Percentiles rank a stretch among this genome's conserved stretches.
phyloP scores from a whole-genome alignment of 1,140 invertebrate species.

The Formica selysi region DNA sequence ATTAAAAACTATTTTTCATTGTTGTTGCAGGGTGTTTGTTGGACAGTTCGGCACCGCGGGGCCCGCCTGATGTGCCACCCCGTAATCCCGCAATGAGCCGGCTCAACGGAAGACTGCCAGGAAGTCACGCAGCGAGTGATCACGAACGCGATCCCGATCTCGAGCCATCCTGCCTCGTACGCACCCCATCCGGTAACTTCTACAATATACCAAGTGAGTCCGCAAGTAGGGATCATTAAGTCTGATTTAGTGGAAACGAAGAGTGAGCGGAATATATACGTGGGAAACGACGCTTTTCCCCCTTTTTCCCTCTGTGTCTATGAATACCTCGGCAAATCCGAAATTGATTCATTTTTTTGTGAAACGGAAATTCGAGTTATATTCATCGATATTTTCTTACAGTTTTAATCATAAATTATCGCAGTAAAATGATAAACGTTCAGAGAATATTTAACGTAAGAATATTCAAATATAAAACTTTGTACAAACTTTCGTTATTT shows the following conservation, averaged over 20 bases:
- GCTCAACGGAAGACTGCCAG: slow-evolving; percentile 93
- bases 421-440: background rate
- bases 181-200: slow-evolving; percentile 96
- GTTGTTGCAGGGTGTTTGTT: slow-evolving; percentile 93
- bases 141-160: slow-evolving; percentile 93
- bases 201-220: slow-evolving; percentile 93
- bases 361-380: background rate
- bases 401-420: background rate
- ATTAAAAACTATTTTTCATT: slow-evolving; percentile 63
- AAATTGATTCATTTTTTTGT: background rate
- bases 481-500: background rate
- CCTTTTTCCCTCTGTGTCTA: background rate
- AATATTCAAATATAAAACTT: background rate
- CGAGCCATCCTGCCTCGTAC: slow-evolving; percentile 96
- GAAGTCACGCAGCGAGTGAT: slow-evolving; percentile 88
- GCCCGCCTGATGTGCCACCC: slow-evolving; percentile 95
- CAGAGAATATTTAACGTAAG: background rate
- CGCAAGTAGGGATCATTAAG: slow-evolving; percentile 39
- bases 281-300: slow-evolving; percentile 43
- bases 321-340: background rate
- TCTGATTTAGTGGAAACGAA: slow-evolving; percentile 46
- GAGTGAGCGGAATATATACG: slow-evolving; percentile 26
- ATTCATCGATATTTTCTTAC: background rate
- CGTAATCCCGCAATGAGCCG: slow-evolving; percentile 95
- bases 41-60: slow-evolving; percentile 91